Evolutionary conservation across 2,113 vertebrate species (phyloP).

Genomic region (Oenanthe melanoleuca): DNA sequence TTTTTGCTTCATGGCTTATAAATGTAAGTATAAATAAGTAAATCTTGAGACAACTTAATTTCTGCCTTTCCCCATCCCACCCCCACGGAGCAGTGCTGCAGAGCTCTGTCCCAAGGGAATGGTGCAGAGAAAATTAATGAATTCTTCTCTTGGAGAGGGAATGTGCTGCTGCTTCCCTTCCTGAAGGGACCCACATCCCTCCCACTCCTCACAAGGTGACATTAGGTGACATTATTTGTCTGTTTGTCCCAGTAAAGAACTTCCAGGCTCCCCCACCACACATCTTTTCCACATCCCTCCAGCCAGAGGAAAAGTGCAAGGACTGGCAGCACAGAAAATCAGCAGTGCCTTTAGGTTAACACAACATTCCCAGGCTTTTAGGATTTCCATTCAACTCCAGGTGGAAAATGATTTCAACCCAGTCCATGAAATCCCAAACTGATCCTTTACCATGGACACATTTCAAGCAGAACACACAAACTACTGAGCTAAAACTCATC

Average conservation of each 20-base stretch:
- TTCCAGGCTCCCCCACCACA: not conserved
- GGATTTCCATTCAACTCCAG: not conserved
- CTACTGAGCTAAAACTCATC: not conserved
- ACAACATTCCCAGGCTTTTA: not conserved
- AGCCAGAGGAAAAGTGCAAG: not conserved
- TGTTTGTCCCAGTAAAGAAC: not conserved
- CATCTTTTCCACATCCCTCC: not conserved
- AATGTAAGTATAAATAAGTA: not conserved
- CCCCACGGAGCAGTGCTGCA: rapidly evolving
- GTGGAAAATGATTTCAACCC: not conserved
- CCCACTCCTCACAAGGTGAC: not conserved
- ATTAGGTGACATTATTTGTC: not conserved
- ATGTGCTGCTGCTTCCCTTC: not conserved
- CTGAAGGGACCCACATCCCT: not conserved
- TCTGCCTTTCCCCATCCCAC: not conserved
- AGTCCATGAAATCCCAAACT: not conserved
- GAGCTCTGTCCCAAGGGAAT: not conserved
- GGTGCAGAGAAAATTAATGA: not conserved
- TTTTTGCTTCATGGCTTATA: not conserved
- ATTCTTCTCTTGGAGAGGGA: not conserved
- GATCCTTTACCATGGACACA: not conserved
- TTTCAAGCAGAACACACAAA: not conserved
- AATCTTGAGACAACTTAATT: not conserved
- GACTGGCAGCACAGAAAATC: not conserved
- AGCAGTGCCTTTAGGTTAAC: not conserved